A percentile compares a stretch with the other conserved stretches of the same genome.
Evolutionary conservation across 2,888 invertebrate genomes (phyloP).

Genomic region (Zele albiditarsus): DNA sequence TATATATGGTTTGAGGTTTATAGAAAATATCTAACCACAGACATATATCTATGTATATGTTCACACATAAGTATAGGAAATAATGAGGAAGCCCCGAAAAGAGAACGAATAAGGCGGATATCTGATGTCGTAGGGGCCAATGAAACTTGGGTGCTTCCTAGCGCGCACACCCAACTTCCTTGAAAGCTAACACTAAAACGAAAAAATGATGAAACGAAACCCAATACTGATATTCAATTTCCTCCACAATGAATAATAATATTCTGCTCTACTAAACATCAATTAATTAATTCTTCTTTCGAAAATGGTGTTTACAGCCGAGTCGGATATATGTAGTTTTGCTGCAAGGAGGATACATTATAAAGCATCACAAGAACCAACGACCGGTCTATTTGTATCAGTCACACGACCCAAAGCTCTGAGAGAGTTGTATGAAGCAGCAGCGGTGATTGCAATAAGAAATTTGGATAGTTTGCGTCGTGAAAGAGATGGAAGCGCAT

Average conservation of each 20-base stretch:
- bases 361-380: conserved; percentile 80
- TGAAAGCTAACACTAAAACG: too few relatives aligned
- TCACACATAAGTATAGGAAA: too few relatives aligned
- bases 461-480: conserved; percentile 81
- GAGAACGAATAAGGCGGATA: background rate
- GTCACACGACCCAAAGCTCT: conserved; percentile 84
- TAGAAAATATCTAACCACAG: too few relatives aligned
- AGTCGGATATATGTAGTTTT: conserved; percentile 92
- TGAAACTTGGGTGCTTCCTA: conserved; percentile 1
- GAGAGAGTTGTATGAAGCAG: conserved; percentile 85
- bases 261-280: too few relatives aligned
- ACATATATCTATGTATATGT: too few relatives aligned
- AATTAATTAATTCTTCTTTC: background rate
- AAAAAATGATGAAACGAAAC: too few relatives aligned
- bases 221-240: background rate
- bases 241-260: background rate
- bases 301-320: conserved; percentile 77
- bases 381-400: conserved; percentile 83
- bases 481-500: conserved; percentile 78
- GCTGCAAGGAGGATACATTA: conserved; percentile 86
- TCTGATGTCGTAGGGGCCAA: background rate
- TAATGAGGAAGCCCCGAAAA: background rate
- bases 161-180: too few relatives aligned
- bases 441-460: conserved; percentile 80
- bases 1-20: too few relatives aligned